A percentile compares a stretch with the other conserved stretches of the same genome.
phyloP scores from a whole-genome alignment of 2,113 vertebrate species.

The Danio rerio region GRCz12tu NC_133192.1:28375501-28376000 shows the following conservation, averaged over 20 bases:
- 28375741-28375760: slow-evolving; percentile 40
- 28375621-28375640: too few species aligned
- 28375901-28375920: not conserved
- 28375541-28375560: too few species aligned
- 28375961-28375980: not conserved
- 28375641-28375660: not conserved
- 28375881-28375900: slow-evolving; percentile 10
- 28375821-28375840: slow-evolving; percentile 34
- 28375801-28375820: slow-evolving; percentile 43
- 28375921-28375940: not conserved
- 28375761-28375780: slow-evolving; percentile 34
- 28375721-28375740: slow-evolving; percentile 32
- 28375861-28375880: slow-evolving; percentile 5
- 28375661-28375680: not conserved
- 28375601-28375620: not conserved
- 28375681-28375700: slow-evolving; percentile 9
- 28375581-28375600: too few species aligned
- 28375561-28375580: too few species aligned
- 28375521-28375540: too few species aligned
- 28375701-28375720: slow-evolving; percentile 6
- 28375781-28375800: slow-evolving; percentile 48
- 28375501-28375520: too few species aligned
- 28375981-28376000: not conserved
- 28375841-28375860: slow-evolving; percentile 7
- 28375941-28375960: not conserved